Conservation (phyloP, 2,888 invertebrate genomes). For the Ochropacha duplaris region DNA sequence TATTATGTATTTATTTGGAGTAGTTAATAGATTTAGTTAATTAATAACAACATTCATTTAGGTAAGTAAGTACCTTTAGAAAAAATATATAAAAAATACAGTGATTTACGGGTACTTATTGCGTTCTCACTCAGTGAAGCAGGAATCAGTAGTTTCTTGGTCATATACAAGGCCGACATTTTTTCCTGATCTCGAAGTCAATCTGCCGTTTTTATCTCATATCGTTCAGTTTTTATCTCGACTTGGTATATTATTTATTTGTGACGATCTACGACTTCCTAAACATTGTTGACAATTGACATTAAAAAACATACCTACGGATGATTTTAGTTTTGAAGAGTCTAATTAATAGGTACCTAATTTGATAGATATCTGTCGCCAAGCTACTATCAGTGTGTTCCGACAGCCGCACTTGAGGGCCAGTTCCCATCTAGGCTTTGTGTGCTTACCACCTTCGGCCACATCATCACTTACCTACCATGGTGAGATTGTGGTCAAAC, state of each 20-base stretch:
- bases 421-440: neutral
- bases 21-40: too few relatives aligned
- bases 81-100: too few relatives aligned
- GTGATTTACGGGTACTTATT: neutral
- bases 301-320: neutral
- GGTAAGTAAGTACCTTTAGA: too few relatives aligned
- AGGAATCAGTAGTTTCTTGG: slow-evolving; percentile 61
- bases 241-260: slow-evolving; percentile 19
- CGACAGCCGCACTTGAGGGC: too few relatives aligned
- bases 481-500: too few relatives aligned
- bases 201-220: slow-evolving; percentile 23
- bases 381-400: too few relatives aligned
- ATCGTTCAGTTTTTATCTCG: slow-evolving; percentile 15
- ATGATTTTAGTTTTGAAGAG: neutral
- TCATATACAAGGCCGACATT: slow-evolving; percentile 52
- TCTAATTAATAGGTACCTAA: neutral
- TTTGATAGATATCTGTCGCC: too few relatives aligned
- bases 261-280: slow-evolving; percentile 29
- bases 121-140: slow-evolving; percentile 51
- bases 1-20: too few relatives aligned
- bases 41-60: too few relatives aligned
- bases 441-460: too few relatives aligned
- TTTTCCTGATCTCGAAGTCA: slow-evolving; percentile 36
- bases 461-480: too few relatives aligned
- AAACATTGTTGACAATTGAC: slow-evolving; percentile 15